Evolutionary conservation across 2,888 invertebrate species (phyloP).

Genomic region (Polyommatus icarus): DNA sequence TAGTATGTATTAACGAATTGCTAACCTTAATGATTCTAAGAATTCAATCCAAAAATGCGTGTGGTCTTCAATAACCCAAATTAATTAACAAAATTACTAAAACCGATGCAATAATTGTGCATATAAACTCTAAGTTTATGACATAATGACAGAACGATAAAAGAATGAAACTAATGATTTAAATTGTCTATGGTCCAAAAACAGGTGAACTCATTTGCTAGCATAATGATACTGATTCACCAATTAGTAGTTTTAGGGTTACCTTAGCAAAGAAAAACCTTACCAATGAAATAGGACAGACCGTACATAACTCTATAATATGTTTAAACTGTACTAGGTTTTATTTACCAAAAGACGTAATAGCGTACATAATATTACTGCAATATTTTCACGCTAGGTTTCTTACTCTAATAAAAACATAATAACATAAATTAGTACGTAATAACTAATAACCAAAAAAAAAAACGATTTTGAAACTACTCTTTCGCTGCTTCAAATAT

Average conservation of each 20-base stretch:
- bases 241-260: not conserved
- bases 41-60: not conserved
- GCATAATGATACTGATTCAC: not conserved
- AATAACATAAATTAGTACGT: no score
- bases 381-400: no score
- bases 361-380: no score
- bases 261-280: not conserved
- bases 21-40: not conserved
- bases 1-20: not conserved
- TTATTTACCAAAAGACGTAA: no score
- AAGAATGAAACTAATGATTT: not conserved
- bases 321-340: no score
- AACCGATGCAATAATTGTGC: not conserved
- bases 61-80: not conserved
- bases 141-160: not conserved
- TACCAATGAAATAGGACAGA: no score
- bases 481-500: no score
- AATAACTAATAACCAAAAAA: no score
- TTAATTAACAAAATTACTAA: not conserved
- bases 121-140: not conserved
- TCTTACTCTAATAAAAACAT: no score
- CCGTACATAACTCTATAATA: no score
- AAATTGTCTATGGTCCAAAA: conserved; percentile 23
- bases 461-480: no score
- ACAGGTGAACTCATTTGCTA: conserved; percentile 18